Evolutionary conservation across 1,140 invertebrate species (phyloP).

Genomic region (Paraescarpia echinospica): DNA sequence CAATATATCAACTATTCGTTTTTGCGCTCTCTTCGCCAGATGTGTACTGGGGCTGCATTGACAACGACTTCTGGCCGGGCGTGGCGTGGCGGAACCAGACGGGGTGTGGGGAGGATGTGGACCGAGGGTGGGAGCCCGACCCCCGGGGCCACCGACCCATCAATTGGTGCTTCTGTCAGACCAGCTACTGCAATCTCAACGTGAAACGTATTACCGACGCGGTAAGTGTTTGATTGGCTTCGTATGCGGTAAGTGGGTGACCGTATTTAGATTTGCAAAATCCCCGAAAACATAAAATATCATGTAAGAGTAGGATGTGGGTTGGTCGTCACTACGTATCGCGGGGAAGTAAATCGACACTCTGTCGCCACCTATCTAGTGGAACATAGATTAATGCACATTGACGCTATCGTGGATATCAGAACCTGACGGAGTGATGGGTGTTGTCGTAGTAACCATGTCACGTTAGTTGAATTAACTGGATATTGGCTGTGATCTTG

Average conservation of each 20-base stretch:
- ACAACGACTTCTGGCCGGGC: conserved; percentile 16
- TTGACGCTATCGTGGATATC: too few species aligned
- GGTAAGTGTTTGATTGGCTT: not conserved
- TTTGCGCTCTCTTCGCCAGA: not conserved
- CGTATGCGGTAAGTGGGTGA: not conserved
- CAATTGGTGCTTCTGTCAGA: conserved; percentile 9
- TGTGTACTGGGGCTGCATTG: conserved; percentile 17
- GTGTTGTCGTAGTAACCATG: too few species aligned
- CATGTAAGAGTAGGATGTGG: not conserved
- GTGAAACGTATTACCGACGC: not conserved
- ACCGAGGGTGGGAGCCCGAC: not conserved
- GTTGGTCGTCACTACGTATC: not conserved
- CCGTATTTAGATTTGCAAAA: too few species aligned
- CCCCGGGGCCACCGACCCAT: not conserved
- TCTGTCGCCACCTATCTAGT: too few species aligned
- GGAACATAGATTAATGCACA: too few species aligned
- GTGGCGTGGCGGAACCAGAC: not conserved
- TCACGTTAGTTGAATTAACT: too few species aligned
- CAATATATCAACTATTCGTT: not conserved
- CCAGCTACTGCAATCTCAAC: not conserved
- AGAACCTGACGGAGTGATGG: too few species aligned
- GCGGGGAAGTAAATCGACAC: too few species aligned
- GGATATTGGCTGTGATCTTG: too few species aligned
- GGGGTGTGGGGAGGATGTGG: not conserved
- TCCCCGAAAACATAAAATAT: too few species aligned